A percentile compares a stretch with the other conserved stretches of the same genome.
Evolutionary conservation across 2,113 vertebrate genomes (phyloP).

Genomic region (Bos javanicus): DNA sequence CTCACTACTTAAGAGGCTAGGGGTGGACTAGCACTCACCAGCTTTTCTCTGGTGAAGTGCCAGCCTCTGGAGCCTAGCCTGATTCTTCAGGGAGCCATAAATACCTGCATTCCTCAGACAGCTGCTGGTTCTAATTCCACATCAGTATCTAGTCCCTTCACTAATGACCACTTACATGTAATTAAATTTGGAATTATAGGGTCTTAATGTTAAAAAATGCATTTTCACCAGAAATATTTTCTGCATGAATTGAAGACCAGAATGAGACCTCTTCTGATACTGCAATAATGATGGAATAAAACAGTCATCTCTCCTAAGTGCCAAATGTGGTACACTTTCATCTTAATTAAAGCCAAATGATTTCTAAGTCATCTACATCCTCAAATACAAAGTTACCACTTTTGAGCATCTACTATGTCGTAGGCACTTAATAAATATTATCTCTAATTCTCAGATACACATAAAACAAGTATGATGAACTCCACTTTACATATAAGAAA

Average conservation of each 20-base stretch:
- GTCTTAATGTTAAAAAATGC: slow-evolving; percentile 45
- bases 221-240: slow-evolving; percentile 38
- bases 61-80: not conserved
- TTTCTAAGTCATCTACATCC: not conserved
- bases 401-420: not conserved
- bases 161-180: slow-evolving; percentile 40
- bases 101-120: not conserved
- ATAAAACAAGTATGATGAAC: not conserved
- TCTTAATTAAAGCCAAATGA: not conserved
- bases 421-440: not conserved
- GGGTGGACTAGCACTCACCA: not conserved
- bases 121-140: slow-evolving; percentile 31
- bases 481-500: not conserved
- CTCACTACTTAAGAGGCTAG: not conserved
- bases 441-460: not conserved
- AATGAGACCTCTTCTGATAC: not conserved
- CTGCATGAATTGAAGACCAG: not conserved
- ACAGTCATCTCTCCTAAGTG: not conserved
- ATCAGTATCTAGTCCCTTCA: slow-evolving; percentile 24
- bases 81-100: slow-evolving; percentile 2
- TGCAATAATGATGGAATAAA: not conserved
- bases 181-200: slow-evolving; percentile 58
- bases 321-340: not conserved
- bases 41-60: not conserved
- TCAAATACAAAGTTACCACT: not conserved